Base-by-base conservation (phyloP, 2,797 vertebrate genomes). In the Anguilla marmorata region DNA sequence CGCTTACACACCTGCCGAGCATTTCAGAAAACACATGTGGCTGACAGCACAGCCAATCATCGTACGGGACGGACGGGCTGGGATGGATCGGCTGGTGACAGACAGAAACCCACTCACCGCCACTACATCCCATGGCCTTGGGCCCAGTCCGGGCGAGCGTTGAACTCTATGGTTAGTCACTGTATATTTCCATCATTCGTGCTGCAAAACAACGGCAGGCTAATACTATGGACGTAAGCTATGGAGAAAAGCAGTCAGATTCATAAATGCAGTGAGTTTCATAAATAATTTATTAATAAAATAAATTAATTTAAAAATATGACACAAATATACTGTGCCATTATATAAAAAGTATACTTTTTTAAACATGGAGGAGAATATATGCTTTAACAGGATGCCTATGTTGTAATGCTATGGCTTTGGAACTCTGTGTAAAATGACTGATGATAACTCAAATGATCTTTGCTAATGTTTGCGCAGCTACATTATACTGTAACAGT, bases 1-100 rank as follows among this genome's bases (percentile, higher is more conserved):
- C 87, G 90, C 88, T 90, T 90, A 90, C 91, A 90, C 90, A 92
- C 91, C 91, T 91, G 92, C 89, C 85, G 27, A 21, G 74, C 83
- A 85, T 84, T 89, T 88, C 85, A 84, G 41, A 50, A 50, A 45
- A 89, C 89, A 30, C 79, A 37, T 84, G 33, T 76, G 74, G 86
- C 24, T 83, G 41, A 16, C 76, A 83, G 83, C 76, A 63, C 52
- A 0, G 21, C 74, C 79, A 50, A n/a, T 50, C 41, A 50, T 50
- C 37, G 8, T 4, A 50, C 19, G 4, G n/a, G 66, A 16, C 9
- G n/a, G n/a, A 63, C 50, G 16, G 58, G 58, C 21, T 2, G 1
- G 24, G 74, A 79, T 8, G 33, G 74, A 79, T 45, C 21, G 74
- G 16, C 85, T 86, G 86, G 84, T 86, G 90, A 89, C 82, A 80